Percentiles rank a stretch among this genome's conserved stretches.
These are phyloP conservation scores for Sigmodon hispidus DNA, from an alignment of 2,113 vertebrate genomes.

Conservation along the genomic window DNA sequence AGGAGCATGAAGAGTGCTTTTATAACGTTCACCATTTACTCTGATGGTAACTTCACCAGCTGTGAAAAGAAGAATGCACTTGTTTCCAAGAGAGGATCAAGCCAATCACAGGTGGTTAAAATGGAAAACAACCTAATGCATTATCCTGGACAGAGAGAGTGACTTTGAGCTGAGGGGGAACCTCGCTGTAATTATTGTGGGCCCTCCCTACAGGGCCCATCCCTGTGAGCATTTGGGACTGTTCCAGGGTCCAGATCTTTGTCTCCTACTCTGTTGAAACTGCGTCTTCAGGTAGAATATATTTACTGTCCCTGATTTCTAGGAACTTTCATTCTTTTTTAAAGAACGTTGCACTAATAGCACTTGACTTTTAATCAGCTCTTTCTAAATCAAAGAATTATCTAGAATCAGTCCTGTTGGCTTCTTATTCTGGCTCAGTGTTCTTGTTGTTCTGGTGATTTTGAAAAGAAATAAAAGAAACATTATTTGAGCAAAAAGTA, in stretches of 20 bases:
- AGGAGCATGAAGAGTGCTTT: conserved; percentile 3
- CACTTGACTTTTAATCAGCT: neutral
- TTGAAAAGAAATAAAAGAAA: neutral
- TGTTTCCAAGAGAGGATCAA: conserved; percentile 21
- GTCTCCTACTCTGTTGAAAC: neutral
- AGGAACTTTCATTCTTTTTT: neutral
- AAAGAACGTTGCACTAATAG: neutral
- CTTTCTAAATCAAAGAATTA: neutral
- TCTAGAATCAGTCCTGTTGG: neutral
- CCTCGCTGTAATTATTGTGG: fast-evolving
- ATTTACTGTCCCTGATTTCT: neutral
- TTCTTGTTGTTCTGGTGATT: neutral
- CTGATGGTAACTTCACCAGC: conserved; percentile 25
- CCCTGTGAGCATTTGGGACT: neutral
- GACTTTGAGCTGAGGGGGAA: neutral
- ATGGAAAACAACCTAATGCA: neutral
- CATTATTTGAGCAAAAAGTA: neutral
- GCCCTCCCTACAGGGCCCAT: no score
- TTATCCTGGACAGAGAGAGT: neutral
- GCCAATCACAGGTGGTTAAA: neutral
- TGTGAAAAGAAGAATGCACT: conserved; percentile 66
- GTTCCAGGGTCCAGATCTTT: no score
- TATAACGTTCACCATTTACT: conserved; percentile 57
- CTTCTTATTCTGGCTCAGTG: neutral
- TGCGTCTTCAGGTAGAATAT: neutral